A percentile compares a stretch with the other conserved stretches of the same genome.
Conservation (phyloP, 2,888 invertebrate genomes). For the Megalurothrips usitatus region DNA sequence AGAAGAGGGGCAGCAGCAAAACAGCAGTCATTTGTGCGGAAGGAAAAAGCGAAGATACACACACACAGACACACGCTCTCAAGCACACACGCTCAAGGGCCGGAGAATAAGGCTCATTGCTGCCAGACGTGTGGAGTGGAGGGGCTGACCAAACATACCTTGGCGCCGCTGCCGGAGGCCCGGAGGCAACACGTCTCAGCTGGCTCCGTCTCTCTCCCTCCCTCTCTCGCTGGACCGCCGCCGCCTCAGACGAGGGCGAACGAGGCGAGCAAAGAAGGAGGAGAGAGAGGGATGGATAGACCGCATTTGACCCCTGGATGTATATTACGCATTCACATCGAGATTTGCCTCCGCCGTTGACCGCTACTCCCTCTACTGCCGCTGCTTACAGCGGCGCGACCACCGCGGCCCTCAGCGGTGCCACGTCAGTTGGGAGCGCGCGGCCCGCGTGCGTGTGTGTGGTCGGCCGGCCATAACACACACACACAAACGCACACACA, state of each 20-base stretch:
- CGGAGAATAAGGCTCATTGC: too few species aligned
- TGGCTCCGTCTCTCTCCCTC: not conserved
- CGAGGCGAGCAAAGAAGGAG: conserved; percentile 5
- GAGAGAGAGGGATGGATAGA: conserved; percentile 29
- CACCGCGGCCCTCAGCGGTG: too few species aligned
- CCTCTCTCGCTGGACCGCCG: not conserved
- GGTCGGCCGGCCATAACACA: not conserved
- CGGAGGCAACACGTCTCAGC: not conserved
- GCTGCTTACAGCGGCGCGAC: not conserved
- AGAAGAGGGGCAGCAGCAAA: too few species aligned
- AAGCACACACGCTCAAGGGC: too few species aligned
- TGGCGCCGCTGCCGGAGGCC: not conserved
- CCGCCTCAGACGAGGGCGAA: not conserved
- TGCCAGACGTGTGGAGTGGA: not conserved
- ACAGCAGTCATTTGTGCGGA: too few species aligned
- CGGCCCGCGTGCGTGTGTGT: not conserved
- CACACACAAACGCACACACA: not conserved
- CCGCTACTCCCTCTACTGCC: not conserved
- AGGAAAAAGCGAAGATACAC: too few species aligned
- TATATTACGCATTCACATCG: not conserved
- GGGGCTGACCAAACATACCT: not conserved
- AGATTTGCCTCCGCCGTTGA: not conserved
- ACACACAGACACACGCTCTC: too few species aligned
- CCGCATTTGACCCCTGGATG: too few species aligned
- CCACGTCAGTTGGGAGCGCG: not conserved